Conservation (phyloP, 2,797 vertebrate genomes). For the Falco cherrug region DNA sequence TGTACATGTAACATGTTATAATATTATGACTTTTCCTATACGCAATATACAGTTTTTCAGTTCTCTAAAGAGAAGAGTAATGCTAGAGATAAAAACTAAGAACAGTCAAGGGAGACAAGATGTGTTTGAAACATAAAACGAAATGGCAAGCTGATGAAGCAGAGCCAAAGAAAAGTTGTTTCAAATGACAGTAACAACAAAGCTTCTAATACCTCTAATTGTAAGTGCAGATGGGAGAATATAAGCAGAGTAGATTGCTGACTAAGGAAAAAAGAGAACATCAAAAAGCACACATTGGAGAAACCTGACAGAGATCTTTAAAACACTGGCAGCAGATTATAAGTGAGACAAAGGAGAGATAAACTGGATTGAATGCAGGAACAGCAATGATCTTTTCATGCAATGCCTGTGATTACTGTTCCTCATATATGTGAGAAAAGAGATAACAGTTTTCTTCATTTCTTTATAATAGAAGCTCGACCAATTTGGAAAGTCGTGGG, state of each 20-base stretch:
- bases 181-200: neutral
- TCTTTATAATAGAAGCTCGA: neutral
- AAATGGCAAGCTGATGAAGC: neutral
- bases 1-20: neutral
- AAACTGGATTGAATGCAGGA: neutral
- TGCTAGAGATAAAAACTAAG: neutral
- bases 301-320: neutral
- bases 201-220: neutral
- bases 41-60: neutral
- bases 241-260: neutral
- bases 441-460: neutral
- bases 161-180: neutral
- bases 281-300: neutral
- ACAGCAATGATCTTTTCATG: neutral
- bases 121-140: neutral
- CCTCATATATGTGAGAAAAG: neutral
- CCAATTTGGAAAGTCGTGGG: neutral
- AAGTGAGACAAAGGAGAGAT: neutral
- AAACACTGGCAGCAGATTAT: neutral
- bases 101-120: neutral
- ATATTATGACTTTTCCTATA: neutral
- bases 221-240: neutral
- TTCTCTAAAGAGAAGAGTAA: neutral
- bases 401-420: neutral
- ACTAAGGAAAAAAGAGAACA: neutral